Conservation (phyloP, 2,797 vertebrate species). For the Bucorvus abyssinicus region DNA sequence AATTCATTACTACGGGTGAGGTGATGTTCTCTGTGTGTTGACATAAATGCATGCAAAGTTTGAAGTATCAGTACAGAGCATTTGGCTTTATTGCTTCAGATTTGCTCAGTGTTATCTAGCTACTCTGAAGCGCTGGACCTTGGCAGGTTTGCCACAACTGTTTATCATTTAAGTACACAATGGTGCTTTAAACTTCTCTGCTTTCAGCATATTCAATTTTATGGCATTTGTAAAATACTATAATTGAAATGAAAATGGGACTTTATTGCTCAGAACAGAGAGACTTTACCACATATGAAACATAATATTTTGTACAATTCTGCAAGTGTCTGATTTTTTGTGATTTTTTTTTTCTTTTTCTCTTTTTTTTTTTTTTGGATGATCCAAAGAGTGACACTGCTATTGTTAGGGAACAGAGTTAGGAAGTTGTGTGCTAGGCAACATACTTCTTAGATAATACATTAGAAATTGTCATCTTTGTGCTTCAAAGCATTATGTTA, state of each 20-base stretch:
- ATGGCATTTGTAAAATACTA: background rate
- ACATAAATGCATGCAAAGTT: constrained; percentile 25
- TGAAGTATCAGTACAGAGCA: background rate
- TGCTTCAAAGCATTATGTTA: background rate
- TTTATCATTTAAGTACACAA: background rate
- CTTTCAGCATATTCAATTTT: constrained; percentile 9
- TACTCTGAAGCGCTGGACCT: background rate
- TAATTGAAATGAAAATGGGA: background rate
- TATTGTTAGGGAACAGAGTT: background rate
- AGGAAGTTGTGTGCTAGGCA: background rate
- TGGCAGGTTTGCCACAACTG: background rate
- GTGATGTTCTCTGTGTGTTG: background rate
- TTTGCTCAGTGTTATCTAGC: background rate
- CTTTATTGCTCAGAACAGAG: background rate
- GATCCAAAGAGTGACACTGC: background rate
- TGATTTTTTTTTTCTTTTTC: background rate
- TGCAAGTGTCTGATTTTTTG: background rate
- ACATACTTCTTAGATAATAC: background rate
- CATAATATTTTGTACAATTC: background rate
- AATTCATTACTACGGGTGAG: background rate
- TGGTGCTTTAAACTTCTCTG: background rate
- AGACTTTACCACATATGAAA: background rate
- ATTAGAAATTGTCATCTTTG: background rate
- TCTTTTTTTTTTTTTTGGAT: background rate
- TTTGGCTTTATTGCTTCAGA: constrained; percentile 34